Conservation (phyloP, 2,113 vertebrate species). For the Ia io region DNA sequence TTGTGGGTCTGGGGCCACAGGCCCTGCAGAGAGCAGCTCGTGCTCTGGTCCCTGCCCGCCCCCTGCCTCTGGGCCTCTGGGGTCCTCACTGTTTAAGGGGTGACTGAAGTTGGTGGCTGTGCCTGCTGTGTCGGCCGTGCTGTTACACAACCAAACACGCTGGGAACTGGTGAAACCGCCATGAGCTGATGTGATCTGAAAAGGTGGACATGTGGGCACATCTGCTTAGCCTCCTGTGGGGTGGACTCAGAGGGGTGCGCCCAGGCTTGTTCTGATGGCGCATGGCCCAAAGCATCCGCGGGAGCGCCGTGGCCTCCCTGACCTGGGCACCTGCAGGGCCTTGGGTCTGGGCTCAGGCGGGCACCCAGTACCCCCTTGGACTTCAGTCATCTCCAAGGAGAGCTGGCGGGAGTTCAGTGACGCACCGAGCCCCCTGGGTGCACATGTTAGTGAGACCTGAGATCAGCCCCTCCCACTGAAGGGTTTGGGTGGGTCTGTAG, state of each 20-base stretch:
- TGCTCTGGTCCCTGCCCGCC: too few species aligned
- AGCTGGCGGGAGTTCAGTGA: not conserved
- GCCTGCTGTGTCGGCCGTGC: not conserved
- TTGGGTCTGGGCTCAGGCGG: rapidly evolving
- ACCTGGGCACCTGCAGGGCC: rapidly evolving
- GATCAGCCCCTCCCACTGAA: not conserved
- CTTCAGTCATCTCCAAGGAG: not conserved
- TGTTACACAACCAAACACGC: not conserved
- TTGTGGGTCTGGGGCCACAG: rapidly evolving
- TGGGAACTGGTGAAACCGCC: not conserved
- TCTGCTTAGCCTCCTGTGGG: rapidly evolving
- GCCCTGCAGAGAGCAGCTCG: not conserved
- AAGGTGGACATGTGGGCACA: not conserved
- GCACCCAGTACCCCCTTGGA: not conserved
- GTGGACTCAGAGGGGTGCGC: rapidly evolving
- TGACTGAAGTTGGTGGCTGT: not conserved
- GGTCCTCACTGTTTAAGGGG: not conserved
- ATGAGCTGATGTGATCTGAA: not conserved
- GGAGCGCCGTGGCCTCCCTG: not conserved
- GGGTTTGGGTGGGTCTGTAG: not conserved
- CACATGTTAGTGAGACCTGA: not conserved
- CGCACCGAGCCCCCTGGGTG: not conserved
- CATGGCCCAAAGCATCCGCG: rapidly evolving
- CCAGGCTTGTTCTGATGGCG: not conserved
- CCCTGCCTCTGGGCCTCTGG: not conserved